Base-by-base conservation (phyloP, 1,140 invertebrate genomes). In the Drosophila teissieri region DNA sequence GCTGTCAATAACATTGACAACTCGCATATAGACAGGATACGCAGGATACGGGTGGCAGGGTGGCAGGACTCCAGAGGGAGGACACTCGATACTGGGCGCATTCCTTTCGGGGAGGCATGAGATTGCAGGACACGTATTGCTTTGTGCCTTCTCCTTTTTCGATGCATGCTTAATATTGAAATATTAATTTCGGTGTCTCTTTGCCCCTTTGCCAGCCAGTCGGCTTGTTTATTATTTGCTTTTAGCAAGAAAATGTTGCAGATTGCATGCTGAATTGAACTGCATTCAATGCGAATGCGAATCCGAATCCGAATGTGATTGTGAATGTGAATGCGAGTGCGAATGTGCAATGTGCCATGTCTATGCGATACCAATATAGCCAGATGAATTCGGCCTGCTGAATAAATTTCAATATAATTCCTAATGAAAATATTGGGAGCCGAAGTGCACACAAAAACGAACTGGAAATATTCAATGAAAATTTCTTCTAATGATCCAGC, bases 1-100 rank as follows among this genome's bases (percentile, higher is more conserved):
- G 69, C 65, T 78, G 83, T 75, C 73, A 88, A 86, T 85, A 88
- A 73, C 67, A 77, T 73, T 67, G 85, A 72, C 46, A 86, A 48
- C 68, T 63, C 58, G 40, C 49, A 69, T 46, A 73, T 39, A 60
- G 44, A 53, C n/a, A 44, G 42, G 42, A 65, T 40, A 46, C 49
- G 31, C 22, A 34, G 8, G 55, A n/a, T n/a, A n/a, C n/a, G n/a
- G n/a, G 1, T 39, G 27, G 46, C 22, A 42, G 37, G 37, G 4
- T 14, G 14, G 14, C 37, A 39, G 37, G 37, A 39, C 31, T 31
- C 31, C 3, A 31, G 31, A 8, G 31, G 44, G 44, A 51, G 40
- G 54, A 42, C n/a, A 42, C 24, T 37, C 44, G 1, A 51, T 42
- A 34, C 22, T 24, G 44, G n/a, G 46, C 39, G 54, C 52, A 61